Base-by-base conservation (phyloP, 2,888 invertebrate genomes). In the Calameuta pallipes region DNA sequence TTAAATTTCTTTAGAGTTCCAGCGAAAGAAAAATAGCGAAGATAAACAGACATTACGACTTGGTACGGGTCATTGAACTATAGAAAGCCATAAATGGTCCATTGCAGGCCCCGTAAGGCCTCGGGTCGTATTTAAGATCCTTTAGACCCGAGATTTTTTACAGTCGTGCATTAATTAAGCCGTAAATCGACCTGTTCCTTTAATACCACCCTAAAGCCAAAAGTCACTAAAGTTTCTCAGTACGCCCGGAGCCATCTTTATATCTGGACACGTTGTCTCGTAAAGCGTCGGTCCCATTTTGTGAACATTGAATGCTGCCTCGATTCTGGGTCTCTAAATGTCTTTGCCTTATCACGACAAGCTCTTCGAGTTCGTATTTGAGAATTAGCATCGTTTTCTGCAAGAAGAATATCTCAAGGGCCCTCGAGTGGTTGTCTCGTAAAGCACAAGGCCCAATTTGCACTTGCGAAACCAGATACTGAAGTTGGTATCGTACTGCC, bases 181-280 rank as follows among this genome's bases (percentile, higher is more conserved):
- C 86, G 84, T 87, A 87, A 87, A 87, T 86, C 85, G 84, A 84
- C 80, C 81, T 79, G 83, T 79, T 77, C 83, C 80, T 87, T 87
- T 87, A 85, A 83, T 80, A 82, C 82, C 79, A 80, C 79, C 81
- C 80, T 83, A 84, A 82, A 85, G 84, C 82, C 71, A 34, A 71
- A 34, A 56, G 56, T 56, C 56, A 23, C 56, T 56, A 15, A 56
- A 23, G 56, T 56, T 56, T 56, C 56, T 56, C 56, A 23, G 56
- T 56, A 56, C 2, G 56, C 56, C 23, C 23, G 56, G 23, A 56
- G 56, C 56, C 56, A 56, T 56, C 23, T 56, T 56, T 56, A 56
- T 56, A 23, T 56, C 56, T 56, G 23, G 56, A 9, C 56, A 56
- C 9, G 56, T 56, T 23, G 56, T 56, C 23, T 56, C 23, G 56